phyloP scores from a whole-genome alignment of 2,888 invertebrate species.

The Peribatodes rhomboidaria region DNA sequence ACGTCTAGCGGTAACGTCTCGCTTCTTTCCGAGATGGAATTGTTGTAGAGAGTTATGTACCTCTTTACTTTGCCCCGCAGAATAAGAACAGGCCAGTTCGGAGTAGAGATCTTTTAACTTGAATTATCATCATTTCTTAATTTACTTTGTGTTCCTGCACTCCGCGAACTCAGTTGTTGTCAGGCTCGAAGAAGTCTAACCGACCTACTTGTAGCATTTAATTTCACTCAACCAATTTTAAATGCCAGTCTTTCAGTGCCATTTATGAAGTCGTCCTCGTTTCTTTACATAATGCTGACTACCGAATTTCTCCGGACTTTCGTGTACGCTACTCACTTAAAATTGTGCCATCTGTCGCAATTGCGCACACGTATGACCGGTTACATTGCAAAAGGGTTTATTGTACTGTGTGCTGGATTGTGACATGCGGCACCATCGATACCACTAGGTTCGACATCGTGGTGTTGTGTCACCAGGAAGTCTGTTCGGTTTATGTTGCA shows the following conservation, averaged over 20 bases:
- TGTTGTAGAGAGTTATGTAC: neutral
- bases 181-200: neutral
- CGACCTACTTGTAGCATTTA: neutral
- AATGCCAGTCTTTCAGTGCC: conserved; percentile 1
- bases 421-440: conserved; percentile 47
- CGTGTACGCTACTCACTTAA: conserved; percentile 53
- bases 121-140: neutral
- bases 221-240: conserved; percentile 5
- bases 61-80: no score
- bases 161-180: neutral
- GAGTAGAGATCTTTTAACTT: neutral
- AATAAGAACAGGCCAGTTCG: neutral
- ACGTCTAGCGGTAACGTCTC: conserved; percentile 38
- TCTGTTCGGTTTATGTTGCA: conserved; percentile 30
- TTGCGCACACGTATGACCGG: conserved; percentile 55
- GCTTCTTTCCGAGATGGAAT: conserved; percentile 5
- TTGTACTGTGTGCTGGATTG: conserved; percentile 48
- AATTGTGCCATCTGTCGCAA: conserved; percentile 62
- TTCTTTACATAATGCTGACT: conserved; percentile 47
- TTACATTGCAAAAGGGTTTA: conserved; percentile 52
- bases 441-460: conserved; percentile 29
- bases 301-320: conserved; percentile 72
- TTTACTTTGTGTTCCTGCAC: neutral
- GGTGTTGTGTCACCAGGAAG: conserved; percentile 33
- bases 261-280: conserved; percentile 40